Percentiles rank a stretch among this genome's conserved stretches.
Conservation (phyloP, 2,888 invertebrate genomes). For the Hydrotaea cyrtoneurina region DNA sequence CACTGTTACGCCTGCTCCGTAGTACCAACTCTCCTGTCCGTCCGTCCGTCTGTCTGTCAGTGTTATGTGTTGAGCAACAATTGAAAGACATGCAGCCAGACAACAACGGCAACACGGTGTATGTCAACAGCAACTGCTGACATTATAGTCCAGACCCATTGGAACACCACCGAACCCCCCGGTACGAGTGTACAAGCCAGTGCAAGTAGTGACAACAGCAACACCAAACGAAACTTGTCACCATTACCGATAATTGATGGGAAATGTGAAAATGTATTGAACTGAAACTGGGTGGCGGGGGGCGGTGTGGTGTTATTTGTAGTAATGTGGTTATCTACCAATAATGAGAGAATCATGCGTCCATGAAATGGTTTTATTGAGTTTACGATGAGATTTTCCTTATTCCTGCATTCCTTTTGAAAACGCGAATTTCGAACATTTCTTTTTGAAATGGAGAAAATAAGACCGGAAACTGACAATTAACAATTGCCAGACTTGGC, state of each 20-base stretch:
- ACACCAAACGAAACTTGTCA: conserved; percentile 34
- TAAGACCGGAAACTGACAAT: no score
- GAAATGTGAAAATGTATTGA: conserved; percentile 7
- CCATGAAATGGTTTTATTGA: no score
- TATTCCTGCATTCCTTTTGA: no score
- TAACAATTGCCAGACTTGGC: no score
- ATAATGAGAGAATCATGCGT: no score
- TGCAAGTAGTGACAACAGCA: background rate
- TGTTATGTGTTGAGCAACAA: conserved; percentile 65
- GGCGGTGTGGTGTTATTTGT: background rate
- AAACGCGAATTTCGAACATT: no score
- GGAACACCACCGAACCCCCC: conserved; percentile 12
- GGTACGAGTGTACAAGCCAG: background rate
- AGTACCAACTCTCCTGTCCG: conserved; percentile 4
- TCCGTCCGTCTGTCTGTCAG: conserved; percentile 35
- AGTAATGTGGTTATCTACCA: no score
- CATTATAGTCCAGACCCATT: conserved; percentile 47
- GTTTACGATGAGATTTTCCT: no score
- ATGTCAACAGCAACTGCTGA: conserved; percentile 63
- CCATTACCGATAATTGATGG: conserved; percentile 28
- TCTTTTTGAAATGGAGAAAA: no score
- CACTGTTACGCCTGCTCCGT: conserved; percentile 6
- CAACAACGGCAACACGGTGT: conserved; percentile 36
- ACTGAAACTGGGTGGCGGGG: background rate
- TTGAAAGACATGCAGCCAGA: conserved; percentile 58